Percentiles rank a stretch among this genome's conserved stretches.
These are phyloP conservation scores for Megalops atlanticus DNA, from an alignment of 2,113 vertebrate species.

Conservation along the genomic window DNA sequence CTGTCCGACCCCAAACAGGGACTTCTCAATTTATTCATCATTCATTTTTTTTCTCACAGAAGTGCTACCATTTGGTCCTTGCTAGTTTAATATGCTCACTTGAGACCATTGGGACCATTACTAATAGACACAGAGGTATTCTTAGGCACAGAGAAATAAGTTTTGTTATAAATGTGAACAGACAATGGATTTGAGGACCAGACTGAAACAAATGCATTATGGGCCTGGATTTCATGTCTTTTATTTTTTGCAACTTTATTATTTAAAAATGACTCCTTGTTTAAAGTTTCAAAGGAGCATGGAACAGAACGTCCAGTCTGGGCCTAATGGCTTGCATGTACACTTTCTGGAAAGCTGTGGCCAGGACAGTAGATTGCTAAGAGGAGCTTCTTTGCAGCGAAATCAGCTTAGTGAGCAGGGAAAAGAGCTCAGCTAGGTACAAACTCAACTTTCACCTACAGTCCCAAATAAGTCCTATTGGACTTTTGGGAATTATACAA, in stretches of 20 bases:
- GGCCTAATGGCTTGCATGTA: slow-evolving; percentile 45
- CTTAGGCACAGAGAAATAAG: background rate
- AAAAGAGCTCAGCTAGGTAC: background rate
- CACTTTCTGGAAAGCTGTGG: slow-evolving; percentile 48
- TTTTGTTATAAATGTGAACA: slow-evolving; percentile 25
- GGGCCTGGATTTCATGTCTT: slow-evolving; percentile 8
- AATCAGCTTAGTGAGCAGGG: too few species aligned
- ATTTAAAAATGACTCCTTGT: slow-evolving; percentile 32
- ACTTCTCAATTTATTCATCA: slow-evolving; percentile 61
- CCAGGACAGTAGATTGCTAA: slow-evolving; percentile 35
- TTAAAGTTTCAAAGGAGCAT: slow-evolving; percentile 50
- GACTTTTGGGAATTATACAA: too few species aligned
- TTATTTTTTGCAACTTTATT: slow-evolving; percentile 10
- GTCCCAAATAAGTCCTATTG: background rate
- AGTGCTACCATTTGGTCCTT: background rate
- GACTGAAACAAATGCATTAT: slow-evolving; percentile 24
- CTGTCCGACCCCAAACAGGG: slow-evolving; percentile 34
- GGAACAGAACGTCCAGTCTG: slow-evolving; percentile 34
- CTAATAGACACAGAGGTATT: background rate
- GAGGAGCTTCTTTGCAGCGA: slow-evolving; percentile 43
- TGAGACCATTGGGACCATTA: background rate
- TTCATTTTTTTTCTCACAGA: slow-evolving; percentile 34
- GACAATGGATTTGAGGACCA: slow-evolving; percentile 24
- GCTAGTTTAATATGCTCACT: background rate
- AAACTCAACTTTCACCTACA: background rate